These are phyloP conservation scores for Junonia oenone DNA, from an alignment of 2,888 invertebrate species.

Conservation along the genomic window DNA sequence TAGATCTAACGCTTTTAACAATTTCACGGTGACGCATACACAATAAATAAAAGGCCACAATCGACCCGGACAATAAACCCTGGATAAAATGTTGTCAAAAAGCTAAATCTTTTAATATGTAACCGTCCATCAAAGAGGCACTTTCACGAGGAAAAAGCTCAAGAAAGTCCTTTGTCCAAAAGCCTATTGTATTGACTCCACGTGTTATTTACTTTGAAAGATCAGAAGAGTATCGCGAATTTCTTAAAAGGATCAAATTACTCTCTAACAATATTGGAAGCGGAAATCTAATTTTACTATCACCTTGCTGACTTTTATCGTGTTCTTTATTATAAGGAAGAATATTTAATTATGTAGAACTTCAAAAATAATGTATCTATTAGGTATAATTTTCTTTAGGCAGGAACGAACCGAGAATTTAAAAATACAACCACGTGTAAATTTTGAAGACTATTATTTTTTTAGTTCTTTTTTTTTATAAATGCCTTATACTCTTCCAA, in stretches of 20 bases:
- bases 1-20: too few species aligned
- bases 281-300: not conserved
- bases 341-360: too few species aligned
- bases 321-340: not conserved
- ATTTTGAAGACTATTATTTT: too few species aligned
- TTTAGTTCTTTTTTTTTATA: too few species aligned
- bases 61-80: not conserved
- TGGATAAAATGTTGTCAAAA: not conserved
- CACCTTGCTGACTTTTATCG: not conserved
- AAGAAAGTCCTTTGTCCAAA: conserved; percentile 5
- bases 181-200: conserved; percentile 14
- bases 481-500: too few species aligned
- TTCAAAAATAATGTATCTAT: too few species aligned
- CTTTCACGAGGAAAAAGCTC: conserved; percentile 11
- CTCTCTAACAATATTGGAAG: not conserved
- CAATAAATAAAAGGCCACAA: not conserved
- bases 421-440: too few species aligned
- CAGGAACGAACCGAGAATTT: too few species aligned
- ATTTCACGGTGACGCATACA: too few species aligned
- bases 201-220: conserved; percentile 17
- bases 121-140: conserved; percentile 7
- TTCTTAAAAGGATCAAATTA: not conserved
- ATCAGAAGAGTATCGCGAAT: conserved; percentile 1
- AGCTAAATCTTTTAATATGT: conserved; percentile 7
- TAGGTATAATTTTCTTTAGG: too few species aligned